Percentiles rank a stretch among this genome's conserved stretches.
Conservation (phyloP, 2,888 invertebrate species). For the Lithophane socia region DNA sequence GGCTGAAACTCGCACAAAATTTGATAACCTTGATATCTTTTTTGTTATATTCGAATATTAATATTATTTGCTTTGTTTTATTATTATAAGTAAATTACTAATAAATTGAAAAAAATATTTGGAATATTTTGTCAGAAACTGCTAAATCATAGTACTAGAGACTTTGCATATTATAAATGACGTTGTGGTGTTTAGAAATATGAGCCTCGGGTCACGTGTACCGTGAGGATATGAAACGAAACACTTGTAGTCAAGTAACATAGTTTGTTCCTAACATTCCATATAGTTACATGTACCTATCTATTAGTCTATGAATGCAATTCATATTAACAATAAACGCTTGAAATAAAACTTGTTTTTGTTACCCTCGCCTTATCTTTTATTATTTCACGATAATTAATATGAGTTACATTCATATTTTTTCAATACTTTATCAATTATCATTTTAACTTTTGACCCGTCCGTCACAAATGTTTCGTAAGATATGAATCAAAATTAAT, state of each 20-base stretch:
- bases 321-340: constrained; percentile 88
- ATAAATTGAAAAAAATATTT: not conserved
- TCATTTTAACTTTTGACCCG: constrained; percentile 46
- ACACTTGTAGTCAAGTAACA: constrained; percentile 46
- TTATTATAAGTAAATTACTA: constrained; percentile 4
- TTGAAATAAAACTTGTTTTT: constrained; percentile 82
- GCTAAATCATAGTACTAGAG: constrained; percentile 40
- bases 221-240: constrained; percentile 38
- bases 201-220: constrained; percentile 21
- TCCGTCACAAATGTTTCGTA: not conserved
- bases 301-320: constrained; percentile 85
- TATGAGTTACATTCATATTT: constrained; percentile 90
- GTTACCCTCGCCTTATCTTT: constrained; percentile 71
- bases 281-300: constrained; percentile 57
- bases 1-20: constrained; percentile 33
- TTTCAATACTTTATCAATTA: constrained; percentile 52
- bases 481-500: not conserved
- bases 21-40: constrained; percentile 11
- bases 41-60: constrained; percentile 29
- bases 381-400: constrained; percentile 72
- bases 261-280: constrained; percentile 66
- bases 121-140: constrained; percentile 46
- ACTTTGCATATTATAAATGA: constrained; percentile 24
- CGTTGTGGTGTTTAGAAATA: constrained; percentile 23
- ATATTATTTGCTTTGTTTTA: constrained; percentile 16